Conservation (phyloP, 2,888 invertebrate species). For the Leptarthrus brevirostris region DNA sequence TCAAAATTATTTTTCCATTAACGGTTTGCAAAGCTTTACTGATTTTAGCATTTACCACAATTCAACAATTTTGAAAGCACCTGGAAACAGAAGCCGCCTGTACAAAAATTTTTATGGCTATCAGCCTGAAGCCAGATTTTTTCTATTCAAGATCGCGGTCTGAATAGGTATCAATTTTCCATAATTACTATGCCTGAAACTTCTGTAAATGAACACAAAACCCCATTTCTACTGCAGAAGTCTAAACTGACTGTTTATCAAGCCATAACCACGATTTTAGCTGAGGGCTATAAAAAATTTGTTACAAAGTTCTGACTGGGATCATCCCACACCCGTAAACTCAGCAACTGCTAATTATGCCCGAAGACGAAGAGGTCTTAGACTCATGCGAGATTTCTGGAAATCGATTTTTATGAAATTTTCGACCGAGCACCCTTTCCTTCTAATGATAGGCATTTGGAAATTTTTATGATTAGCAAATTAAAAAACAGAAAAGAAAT, state of each 20-base stretch:
- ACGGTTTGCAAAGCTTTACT: no score
- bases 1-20: no score
- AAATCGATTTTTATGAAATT: slow-evolving; percentile 46
- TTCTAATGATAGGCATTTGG: slow-evolving; percentile 44
- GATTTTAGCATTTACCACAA: no score
- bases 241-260: slow-evolving; percentile 46
- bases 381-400: slow-evolving; percentile 35
- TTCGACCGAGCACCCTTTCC: slow-evolving; percentile 21
- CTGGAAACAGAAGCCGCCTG: slow-evolving; percentile 28
- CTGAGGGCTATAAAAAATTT: slow-evolving; percentile 29
- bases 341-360: slow-evolving; percentile 43
- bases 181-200: slow-evolving; percentile 44
- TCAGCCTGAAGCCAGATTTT: slow-evolving; percentile 25
- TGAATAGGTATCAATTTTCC: slow-evolving; percentile 35
- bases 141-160: not conserved
- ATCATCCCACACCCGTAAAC: slow-evolving; percentile 41
- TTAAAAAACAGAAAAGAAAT: not conserved
- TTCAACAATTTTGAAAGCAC: slow-evolving; percentile 2
- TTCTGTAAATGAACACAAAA: slow-evolving; percentile 46
- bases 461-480: slow-evolving; percentile 42
- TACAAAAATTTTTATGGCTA: slow-evolving; percentile 29
- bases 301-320: slow-evolving; percentile 44
- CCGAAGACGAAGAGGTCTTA: slow-evolving; percentile 14
- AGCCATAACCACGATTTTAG: slow-evolving; percentile 38
- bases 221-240: slow-evolving; percentile 48